Base-by-base conservation (phyloP, 2,113 vertebrate genomes). In the Dunckerocampus dactyliophorus region DNA sequence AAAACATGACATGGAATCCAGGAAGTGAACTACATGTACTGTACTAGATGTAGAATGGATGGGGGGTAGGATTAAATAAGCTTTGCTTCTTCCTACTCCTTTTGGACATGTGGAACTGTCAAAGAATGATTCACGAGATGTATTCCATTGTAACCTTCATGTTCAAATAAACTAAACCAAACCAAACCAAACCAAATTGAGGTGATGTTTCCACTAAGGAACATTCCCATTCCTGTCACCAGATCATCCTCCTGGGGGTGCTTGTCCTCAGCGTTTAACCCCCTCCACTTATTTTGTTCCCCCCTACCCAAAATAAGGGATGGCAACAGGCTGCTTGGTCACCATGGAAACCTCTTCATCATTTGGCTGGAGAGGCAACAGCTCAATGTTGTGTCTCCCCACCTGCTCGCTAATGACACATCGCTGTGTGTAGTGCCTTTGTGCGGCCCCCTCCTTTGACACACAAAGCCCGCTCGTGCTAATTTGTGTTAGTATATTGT, bases 401-500 rank as follows among this genome's bases (percentile, higher is more conserved):
- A 82, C 81, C 85, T 85, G 76, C 74, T 83, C 75, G 17, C 81
- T 85, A 89, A 90, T 85, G 86, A 88, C 77, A 84, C 66, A 85
- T 90, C 84, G 79, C 71, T 76, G 71, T 74, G 82, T 76, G 80
- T 65, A 75, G 74, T 70, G 82, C 82, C 85, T 86, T 88, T 90
- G 84, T 88, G 82, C 64, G 72, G 54, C 5, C 31, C 78, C 73
- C 76, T 79, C 75, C 75, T 59, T 75, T 81, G 65, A 82, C 77
- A 89, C 82, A 8, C 31, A 34, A 90, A 90, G 80, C 75, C 76
- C 72, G 63, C 47, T 39, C 81, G 73, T 71, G 78, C 83, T 79
- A 83, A 89, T 91, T 88, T 89, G 88, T 84, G 77, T 79, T 81
- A 34, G 75, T 77, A 62, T 85, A 85, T 79, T 88, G 82, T 87